phyloP scores from a whole-genome alignment of 2,113 vertebrate genomes.

The Brachyhypopomus occidentalis region DNA sequence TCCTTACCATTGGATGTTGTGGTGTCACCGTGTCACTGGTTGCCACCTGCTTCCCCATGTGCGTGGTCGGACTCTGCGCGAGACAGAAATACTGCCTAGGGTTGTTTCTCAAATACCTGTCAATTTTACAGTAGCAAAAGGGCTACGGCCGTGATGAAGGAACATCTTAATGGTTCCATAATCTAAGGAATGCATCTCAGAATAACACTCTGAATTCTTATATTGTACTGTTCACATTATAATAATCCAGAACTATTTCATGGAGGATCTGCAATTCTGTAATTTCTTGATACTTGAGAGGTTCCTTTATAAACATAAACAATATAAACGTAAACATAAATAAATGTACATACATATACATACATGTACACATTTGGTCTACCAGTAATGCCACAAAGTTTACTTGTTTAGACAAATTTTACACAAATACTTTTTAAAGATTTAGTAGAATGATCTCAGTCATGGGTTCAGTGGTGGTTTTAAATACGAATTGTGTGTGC shows the following conservation, averaged over 20 bases:
- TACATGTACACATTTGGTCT: neutral
- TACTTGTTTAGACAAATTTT: no score
- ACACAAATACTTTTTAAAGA: constrained; percentile 6
- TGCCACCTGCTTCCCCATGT: neutral
- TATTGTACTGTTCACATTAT: neutral
- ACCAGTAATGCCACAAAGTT: neutral
- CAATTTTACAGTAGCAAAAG: neutral
- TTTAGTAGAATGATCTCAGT: neutral
- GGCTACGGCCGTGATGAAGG: neutral
- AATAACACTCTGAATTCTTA: neutral
- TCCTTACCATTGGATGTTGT: neutral
- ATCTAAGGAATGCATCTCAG: neutral
- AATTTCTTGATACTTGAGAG: neutral
- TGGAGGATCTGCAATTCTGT: neutral
- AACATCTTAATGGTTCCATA: neutral
- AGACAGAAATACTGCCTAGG: no score
- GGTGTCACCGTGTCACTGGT: neutral
- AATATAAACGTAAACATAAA: no score
- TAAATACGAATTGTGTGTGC: neutral
- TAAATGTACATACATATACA: no score
- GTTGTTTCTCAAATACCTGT: neutral
- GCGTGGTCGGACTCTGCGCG: neutral
- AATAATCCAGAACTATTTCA: constrained; percentile 18
- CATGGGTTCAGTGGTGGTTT: neutral
- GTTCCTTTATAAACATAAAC: no score